Conservation (phyloP, 2,113 vertebrate genomes). For the Suricata suricatta region DNA sequence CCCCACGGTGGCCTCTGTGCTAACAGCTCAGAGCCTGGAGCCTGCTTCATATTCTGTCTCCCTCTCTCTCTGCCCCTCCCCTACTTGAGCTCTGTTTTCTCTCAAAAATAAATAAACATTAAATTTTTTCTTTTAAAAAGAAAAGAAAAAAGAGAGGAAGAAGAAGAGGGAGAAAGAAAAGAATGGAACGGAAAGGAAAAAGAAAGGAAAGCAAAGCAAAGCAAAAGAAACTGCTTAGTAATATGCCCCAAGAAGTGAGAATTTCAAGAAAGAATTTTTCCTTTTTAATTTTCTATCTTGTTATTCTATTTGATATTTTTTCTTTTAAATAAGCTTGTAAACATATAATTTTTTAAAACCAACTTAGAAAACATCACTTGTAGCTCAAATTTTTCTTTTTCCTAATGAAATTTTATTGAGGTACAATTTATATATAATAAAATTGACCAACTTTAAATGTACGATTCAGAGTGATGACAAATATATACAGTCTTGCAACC, state of each 20-base stretch:
- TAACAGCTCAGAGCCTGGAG: no score
- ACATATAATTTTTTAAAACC: slow-evolving; percentile 19
- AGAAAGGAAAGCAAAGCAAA: not conserved
- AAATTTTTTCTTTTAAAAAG: not conserved
- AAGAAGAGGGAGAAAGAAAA: not conserved
- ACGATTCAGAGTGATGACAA: not conserved
- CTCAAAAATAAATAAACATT: no score
- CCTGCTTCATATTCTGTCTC: no score
- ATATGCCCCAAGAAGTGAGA: not conserved
- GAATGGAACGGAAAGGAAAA: not conserved
- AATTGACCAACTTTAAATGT: not conserved
- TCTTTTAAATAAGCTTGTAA: not conserved
- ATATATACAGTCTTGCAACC: not conserved
- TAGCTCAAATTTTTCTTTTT: not conserved
- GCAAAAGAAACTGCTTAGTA: not conserved
- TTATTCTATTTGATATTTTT: not conserved
- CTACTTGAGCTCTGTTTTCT: no score
- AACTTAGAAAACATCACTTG: not conserved
- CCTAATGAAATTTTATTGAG: not conserved
- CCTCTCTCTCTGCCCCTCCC: no score
- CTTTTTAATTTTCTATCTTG: not conserved
- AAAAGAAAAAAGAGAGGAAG: accelerated
- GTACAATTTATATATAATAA: not conserved
- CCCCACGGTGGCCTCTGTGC: no score
- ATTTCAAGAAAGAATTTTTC: slow-evolving; percentile 1